Evolutionary conservation across 64 coral and sea anemone species (phyloP).

Genomic region (Stichodactyla mertensii): DNA sequence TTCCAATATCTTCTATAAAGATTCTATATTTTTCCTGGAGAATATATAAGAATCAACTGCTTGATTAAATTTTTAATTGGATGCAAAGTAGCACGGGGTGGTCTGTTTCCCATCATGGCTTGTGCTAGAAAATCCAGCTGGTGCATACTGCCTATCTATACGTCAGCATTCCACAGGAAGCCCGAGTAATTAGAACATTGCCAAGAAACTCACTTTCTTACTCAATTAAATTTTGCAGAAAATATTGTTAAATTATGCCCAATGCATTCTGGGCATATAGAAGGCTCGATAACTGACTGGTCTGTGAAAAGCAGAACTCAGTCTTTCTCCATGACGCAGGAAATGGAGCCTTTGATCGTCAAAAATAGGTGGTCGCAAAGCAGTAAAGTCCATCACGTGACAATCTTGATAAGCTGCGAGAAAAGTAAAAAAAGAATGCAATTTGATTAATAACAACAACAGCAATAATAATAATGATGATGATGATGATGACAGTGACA

Average conservation of each 20-base stretch:
- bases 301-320: conserved; percentile 53
- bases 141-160: too few species aligned
- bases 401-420: conserved; percentile 37
- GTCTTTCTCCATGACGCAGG: conserved; percentile 39
- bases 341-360: conserved; percentile 25
- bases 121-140: too few species aligned
- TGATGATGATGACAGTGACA: too few species aligned
- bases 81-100: too few species aligned
- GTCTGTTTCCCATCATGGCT: too few species aligned
- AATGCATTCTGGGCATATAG: conserved; percentile 57
- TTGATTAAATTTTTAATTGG: too few species aligned
- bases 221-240: neutral
- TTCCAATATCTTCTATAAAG: too few species aligned
- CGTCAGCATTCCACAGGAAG: too few species aligned
- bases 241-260: conserved; percentile 14
- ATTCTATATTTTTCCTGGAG: too few species aligned
- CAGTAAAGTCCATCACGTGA: conserved; percentile 9
- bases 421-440: neutral
- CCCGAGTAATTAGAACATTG: neutral
- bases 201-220: neutral
- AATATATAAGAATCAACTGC: too few species aligned
- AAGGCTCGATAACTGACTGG: conserved; percentile 30
- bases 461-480: too few species aligned
- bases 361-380: conserved; percentile 27
- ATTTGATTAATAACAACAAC: too few species aligned